Evolutionary conservation across 2,797 vertebrate species (phyloP).

Genomic region (Kryptopterus vitreolus): DNA sequence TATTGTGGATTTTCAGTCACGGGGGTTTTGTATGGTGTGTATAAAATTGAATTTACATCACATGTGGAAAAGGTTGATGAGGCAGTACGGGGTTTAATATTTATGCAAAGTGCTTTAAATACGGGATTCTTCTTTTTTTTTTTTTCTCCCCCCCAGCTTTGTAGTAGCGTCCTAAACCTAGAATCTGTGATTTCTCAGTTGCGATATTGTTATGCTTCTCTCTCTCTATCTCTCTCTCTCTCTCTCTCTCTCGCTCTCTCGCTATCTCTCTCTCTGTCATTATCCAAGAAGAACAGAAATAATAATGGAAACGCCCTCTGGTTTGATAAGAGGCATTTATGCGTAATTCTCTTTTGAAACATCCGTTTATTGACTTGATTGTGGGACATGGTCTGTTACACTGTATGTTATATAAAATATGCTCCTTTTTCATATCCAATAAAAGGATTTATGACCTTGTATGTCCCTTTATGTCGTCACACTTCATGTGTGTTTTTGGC

Average conservation of each 20-base stretch:
- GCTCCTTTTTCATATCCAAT: conserved; percentile 75
- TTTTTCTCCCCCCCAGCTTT: background rate
- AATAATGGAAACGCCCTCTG: conserved; percentile 31
- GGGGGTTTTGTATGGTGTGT: no score
- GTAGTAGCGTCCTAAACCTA: background rate
- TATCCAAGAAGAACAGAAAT: conserved; percentile 9
- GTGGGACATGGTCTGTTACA: conserved; percentile 79
- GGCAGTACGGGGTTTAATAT: background rate
- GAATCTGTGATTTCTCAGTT: conserved; percentile 18
- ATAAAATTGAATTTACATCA: no score
- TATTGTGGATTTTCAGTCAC: no score
- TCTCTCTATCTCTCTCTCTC: background rate
- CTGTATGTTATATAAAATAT: conserved; percentile 75
- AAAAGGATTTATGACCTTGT: conserved; percentile 71
- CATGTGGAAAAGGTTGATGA: background rate
- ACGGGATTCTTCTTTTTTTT: background rate
- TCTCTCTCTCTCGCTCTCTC: background rate
- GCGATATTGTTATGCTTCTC: background rate
- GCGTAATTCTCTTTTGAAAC: conserved; percentile 11
- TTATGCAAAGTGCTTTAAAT: background rate
- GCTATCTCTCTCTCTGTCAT: background rate
- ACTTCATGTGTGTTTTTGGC: background rate
- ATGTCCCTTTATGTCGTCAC: conserved; percentile 18
- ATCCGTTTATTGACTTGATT: conserved; percentile 65
- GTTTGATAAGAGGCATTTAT: conserved; percentile 17